Evolutionary conservation across 2,888 invertebrate genomes (phyloP), one percentile per base, ranked within the genome.

Genomic region (Ophioninae sp.): DNA sequence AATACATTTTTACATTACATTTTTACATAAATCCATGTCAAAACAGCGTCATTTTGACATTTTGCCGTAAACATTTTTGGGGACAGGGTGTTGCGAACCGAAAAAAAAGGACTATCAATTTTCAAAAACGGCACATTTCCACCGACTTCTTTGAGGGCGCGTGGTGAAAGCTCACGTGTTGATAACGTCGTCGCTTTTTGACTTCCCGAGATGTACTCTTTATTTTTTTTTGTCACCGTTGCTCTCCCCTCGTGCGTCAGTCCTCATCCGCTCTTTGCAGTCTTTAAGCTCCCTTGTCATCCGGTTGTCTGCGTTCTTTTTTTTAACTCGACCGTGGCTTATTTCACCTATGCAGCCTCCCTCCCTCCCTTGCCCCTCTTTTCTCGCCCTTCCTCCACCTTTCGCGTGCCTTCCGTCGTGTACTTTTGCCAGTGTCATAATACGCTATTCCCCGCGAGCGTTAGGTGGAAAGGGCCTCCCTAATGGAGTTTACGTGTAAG

Each of bases 401-500:
- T 69, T 70, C 65, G 80, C 83, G 74, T 73, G 67, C 79, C 67
- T 82, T 85, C 85, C 79, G 23, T 76, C 68, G 21, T 23, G 17
- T 67, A 68, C 68, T 73, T 76, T 86, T 77, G 67, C 80, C 81
- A 85, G 88, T 87, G 88, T 89, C 89, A 89, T 90, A 89, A 91
- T 91, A 87, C 86, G 87, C 87, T 88, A 89, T 89, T 89, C 87
- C 87, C 84, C 82, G 87, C 86, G 86, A 86, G 85, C 73, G 59
- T 50, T 56, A 44, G 67, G 79, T 41, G 21, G 57, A 59, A 73
- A 73, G 85, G 84, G 82, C 87, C 85, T 88, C 88, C 79, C 90
- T 92, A 92, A 92, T 92, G 92, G 92, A 92, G 90, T 92, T 92
- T 92, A 90, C 92, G 91, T 92, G 92, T 92, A 90, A 89, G 89